Evolutionary conservation across 2,888 invertebrate species (phyloP), one percentile per base, ranked within the genome.

Genomic region (Ypsolopha scabrella): DNA sequence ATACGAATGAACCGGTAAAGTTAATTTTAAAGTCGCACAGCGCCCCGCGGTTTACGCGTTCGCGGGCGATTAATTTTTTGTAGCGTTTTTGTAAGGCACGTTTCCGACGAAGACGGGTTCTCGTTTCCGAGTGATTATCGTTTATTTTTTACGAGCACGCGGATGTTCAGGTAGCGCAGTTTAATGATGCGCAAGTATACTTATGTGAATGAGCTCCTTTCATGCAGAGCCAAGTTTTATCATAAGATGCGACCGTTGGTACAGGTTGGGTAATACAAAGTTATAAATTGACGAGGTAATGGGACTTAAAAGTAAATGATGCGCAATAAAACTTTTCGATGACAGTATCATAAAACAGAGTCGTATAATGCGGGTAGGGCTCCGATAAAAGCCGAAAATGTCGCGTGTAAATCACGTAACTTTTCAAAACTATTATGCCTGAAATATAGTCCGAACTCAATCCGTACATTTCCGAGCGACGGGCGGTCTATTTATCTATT

Each of bases 401-500:
- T 83, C 79, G 78, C 81, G 81, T 82, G 81, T 79, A 82, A 85
- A 85, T 83, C 81, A 80, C 78, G 71, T 72, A 82, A 85, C 78
- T 83, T 83, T 77, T 85, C 80, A 80, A 80, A 85, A 83, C 83
- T 85, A 83, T 85, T 82, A 83, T 80, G 76, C 73, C 76, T 82
- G 82, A 83, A 85, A 83, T 85, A 86, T 82, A 85, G 83, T 83
- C 77, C 71, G 79, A 79, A 80, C 83, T 85, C 83, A 85, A 85
- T 85, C 85, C 78, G 85, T 79, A 85, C 83, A 86, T 86, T 83
- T 85, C 85, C 85, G 80, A 82, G 83, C 82, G 78, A 72, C 76
- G 75, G 81, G 83, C 75, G 82, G 82, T 85, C 79, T 85, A 86
- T 86, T 86, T 86, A 86, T 86, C 85, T 86, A 85, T 86, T 85